Base-by-base conservation (phyloP, 2,888 invertebrate species). In the Nowickia ferox region DNA sequence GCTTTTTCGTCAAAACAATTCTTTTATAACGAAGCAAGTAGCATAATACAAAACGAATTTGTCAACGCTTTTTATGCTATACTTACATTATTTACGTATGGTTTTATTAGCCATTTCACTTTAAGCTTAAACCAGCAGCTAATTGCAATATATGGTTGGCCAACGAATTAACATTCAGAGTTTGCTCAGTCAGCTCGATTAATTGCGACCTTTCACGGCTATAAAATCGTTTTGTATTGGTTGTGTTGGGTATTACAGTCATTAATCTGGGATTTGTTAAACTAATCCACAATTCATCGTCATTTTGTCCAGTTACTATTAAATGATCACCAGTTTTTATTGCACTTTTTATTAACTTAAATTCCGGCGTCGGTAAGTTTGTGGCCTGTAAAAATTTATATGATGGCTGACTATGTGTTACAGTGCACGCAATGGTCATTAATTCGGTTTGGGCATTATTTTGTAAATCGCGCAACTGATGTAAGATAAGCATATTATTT, bases 201-300 rank as follows among this genome's bases (percentile, higher is more conserved):
- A 92, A 87, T 83, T 91, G 92, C 1, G 90, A 88, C 82, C 89
- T 90, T 30, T 90, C 89, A 0, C 89, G 91, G 13, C 89, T 88
- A 74, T 91, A 92, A 80, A 90, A 92, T 38, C 92, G 90, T 51
- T 88, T 89, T 13, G 81, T 88, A 22, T 82, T 63, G 71, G 88
- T 84, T 13, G 74, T 84, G 11, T 82, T 81, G 19, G 88, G 88
- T 17, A 79, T 55, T 46, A 89, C 88, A 9, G 90, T 90, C 8
- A 92, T 84, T 75, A 89, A 88, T 9, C 88, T 87, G 0, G 92
- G 92, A 89, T 92, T 92, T 19, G 80, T 48, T 11, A 89, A 88
- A 79, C 89, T 90, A 13, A 92, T 89, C 92, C 92, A 92, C 19
- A 91, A 88, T 82, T 93, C 93, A 46, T 91, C 90, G 13, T 90